Evolutionary conservation across 2,113 vertebrate genomes (phyloP), one percentile per base, ranked within the genome.

Genomic region (Galbula dea): DNA sequence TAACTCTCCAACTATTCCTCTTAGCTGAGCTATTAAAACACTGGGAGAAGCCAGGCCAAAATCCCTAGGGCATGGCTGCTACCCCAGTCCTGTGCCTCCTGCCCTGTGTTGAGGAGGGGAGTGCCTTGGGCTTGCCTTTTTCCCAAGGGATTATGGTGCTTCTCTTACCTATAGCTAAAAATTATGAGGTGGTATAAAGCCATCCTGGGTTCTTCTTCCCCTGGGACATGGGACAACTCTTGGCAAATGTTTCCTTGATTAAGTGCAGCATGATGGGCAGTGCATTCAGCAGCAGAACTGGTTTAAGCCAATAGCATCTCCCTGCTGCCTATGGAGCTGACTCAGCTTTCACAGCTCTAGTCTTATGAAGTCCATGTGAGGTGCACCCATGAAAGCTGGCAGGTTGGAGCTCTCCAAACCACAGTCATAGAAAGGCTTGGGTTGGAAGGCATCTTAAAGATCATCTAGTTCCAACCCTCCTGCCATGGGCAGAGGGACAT

Each of bases 1-100:
- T 94, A 95, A 96, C 68, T 88, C 78, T 20, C 68, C 82, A 77
- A 85, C 95, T 95, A 96, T 87, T 92, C 89, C 86, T 92, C 93
- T 90, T 91, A 96, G 94, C 91, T 93, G 89, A 91, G 94, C 71
- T 51, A 90, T 93, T 95, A 89, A 95, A 66, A 54, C 78, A 34
- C 71, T 76, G 75, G 15, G 3, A 94, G 67, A 89, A 95, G 90
- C 69, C 90, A 89, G 66, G 81, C 69, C 71, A 75, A 86, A 93
- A 86, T 89, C 83, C 86, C 83, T n/a, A 32, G 93, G 86, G 88
- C 89, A 89, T 0, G 6, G 78, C 62, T 49, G 92, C 41, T 89
- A 30, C 45, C 63, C 62, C 8, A 6, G 83, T 45, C 66, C 71
- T 2, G 4, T 1, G 26, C 46, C 84, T 89, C 58, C 83, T 91